A percentile compares a stretch with the other conserved stretches of the same genome.
Evolutionary conservation across 64 coral and sea anemone genomes (phyloP).

Genomic region (Dendronephthya gigantea): DNA sequence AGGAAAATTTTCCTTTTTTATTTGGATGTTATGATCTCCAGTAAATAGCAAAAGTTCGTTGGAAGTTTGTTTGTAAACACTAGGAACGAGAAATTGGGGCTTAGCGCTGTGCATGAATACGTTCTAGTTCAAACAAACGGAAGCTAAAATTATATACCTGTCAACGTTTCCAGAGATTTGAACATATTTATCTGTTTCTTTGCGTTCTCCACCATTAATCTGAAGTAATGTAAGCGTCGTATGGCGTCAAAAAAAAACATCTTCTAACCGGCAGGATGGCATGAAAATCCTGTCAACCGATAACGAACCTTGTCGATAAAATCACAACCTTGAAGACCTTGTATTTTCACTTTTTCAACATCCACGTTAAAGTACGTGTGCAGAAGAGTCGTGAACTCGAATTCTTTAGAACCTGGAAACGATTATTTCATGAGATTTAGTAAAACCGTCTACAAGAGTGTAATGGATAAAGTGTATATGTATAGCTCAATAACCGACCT

Average conservation of each 20-base stretch:
- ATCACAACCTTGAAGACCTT: conserved; percentile 55
- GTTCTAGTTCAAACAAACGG: too few species aligned
- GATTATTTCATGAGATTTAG: background rate
- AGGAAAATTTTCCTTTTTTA: conserved; percentile 54
- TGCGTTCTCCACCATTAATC: conserved; percentile 30
- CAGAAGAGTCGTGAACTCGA: conserved; percentile 81
- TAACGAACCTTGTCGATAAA: conserved; percentile 72
- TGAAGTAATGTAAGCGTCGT: background rate
- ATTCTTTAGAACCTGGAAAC: conserved; percentile 48
- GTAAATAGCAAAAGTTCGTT: conserved; percentile 36
- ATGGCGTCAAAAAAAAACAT: background rate
- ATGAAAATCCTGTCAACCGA: too few species aligned
- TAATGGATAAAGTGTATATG: too few species aligned
- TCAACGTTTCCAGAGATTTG: conserved; percentile 38
- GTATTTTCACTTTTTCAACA: conserved; percentile 57
- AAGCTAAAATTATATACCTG: conserved; percentile 33
- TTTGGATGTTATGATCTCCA: conserved; percentile 25
- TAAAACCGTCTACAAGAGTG: too few species aligned
- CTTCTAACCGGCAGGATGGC: too few species aligned
- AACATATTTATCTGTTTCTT: conserved; percentile 33
- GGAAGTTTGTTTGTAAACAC: conserved; percentile 51
- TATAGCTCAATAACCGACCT: conserved; percentile 67
- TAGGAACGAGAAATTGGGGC: background rate
- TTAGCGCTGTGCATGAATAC: too few species aligned
- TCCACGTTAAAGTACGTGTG: conserved; percentile 81